Conservation (phyloP, 92 coral and sea anemone genomes). For the Heliopora coerulea region DNA sequence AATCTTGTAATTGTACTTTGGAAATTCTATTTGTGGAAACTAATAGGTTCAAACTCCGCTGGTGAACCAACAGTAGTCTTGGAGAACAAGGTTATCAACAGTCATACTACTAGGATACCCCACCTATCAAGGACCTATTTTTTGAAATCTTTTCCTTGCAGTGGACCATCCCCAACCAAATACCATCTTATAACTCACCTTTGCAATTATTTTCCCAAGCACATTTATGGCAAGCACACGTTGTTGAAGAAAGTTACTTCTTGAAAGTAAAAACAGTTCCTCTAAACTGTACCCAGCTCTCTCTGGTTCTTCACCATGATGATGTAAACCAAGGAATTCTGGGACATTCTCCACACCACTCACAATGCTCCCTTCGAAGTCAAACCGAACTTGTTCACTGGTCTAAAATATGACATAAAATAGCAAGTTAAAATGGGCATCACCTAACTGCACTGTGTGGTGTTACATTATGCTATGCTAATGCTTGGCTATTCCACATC, state of each 20-base stretch:
- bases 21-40: too few relatives aligned
- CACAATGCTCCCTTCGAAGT: constrained; percentile 77
- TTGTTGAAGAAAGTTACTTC: constrained; percentile 95
- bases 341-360: constrained; percentile 65
- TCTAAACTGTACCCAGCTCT: constrained; percentile 92
- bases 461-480: too few relatives aligned
- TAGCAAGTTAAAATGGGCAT: neutral
- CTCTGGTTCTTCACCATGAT: constrained; percentile 90
- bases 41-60: too few relatives aligned
- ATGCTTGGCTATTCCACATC: too few relatives aligned
- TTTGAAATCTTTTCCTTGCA: too few relatives aligned
- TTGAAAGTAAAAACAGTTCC: constrained; percentile 77
- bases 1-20: too few relatives aligned
- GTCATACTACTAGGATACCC: too few relatives aligned
- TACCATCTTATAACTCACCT: constrained; percentile 46
- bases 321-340: constrained; percentile 90
- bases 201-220: constrained; percentile 73
- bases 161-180: too few relatives aligned
- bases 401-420: constrained; percentile 37
- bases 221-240: constrained; percentile 89
- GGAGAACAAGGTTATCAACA: too few relatives aligned
- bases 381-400: constrained; percentile 85
- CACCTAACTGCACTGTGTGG: too few relatives aligned
- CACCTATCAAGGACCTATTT: too few relatives aligned
- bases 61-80: too few relatives aligned